phyloP scores from a whole-genome alignment of 2,797 vertebrate genomes.

The Onychomys arenicola region DNA sequence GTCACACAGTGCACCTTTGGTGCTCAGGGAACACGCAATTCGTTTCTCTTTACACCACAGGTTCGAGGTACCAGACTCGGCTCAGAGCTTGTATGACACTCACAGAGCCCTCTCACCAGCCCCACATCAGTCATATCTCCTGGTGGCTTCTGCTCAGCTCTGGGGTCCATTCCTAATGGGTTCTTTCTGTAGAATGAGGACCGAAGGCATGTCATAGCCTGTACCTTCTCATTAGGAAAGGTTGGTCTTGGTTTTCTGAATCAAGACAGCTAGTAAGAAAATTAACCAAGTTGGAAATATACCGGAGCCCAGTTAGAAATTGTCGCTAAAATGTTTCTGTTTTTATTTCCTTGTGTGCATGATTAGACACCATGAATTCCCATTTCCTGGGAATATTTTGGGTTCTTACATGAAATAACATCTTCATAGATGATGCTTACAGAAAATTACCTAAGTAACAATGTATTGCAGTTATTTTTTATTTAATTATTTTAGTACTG shows the following conservation, averaged over 20 bases:
- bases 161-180: not conserved
- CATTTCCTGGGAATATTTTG: not conserved
- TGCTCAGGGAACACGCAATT: not conserved
- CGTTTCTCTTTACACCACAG: not conserved
- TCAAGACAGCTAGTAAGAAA: constrained; percentile 1
- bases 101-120: not conserved
- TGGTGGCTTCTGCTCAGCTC: not conserved
- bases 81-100: not conserved
- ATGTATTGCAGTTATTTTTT: not conserved
- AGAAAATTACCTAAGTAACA: constrained; percentile 31
- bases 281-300: not conserved
- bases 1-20: not conserved
- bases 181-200: not conserved
- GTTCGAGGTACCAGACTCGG: not conserved
- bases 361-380: constrained; percentile 11
- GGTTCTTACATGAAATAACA: constrained; percentile 38
- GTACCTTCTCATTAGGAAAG: not conserved
- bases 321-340: constrained; percentile 3
- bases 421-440: constrained; percentile 29
- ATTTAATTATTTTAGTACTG: not conserved
- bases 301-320: not conserved
- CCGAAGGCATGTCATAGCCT: not conserved
- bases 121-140: not conserved
- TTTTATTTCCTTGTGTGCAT: not conserved
- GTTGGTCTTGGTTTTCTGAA: not conserved